Conservation (phyloP, 2,113 vertebrate genomes). For the Paracanthobrama guichenoti region DNA sequence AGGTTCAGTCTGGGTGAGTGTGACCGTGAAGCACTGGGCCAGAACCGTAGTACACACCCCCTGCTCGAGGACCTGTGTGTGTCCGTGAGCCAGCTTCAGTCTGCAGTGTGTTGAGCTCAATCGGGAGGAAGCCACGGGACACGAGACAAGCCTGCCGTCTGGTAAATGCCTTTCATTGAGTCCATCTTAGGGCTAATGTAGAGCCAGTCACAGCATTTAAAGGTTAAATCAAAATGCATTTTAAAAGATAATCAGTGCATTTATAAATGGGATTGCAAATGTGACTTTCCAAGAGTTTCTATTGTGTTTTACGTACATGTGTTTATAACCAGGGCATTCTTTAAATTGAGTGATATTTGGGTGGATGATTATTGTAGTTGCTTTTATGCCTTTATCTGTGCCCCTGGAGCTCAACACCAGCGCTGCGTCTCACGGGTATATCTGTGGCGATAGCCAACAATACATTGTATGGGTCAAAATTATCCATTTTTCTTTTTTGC, state of each 20-base stretch:
- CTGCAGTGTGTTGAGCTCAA: neutral
- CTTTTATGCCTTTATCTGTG: neutral
- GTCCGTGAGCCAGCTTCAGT: neutral
- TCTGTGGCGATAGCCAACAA: too few relatives aligned
- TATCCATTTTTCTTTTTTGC: too few relatives aligned
- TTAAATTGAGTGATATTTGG: neutral
- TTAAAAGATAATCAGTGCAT: neutral
- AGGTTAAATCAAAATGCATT: neutral
- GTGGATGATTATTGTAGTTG: neutral
- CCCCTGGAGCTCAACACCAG: too few relatives aligned
- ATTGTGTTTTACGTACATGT: neutral
- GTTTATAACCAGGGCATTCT: neutral
- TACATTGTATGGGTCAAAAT: too few relatives aligned
- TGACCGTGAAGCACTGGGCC: conserved; percentile 53
- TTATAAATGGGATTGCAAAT: too few relatives aligned
- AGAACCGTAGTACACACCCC: conserved; percentile 47
- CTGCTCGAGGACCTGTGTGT: neutral
- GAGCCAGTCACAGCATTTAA: too few relatives aligned
- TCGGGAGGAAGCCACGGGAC: conserved; percentile 21
- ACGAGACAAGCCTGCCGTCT: neutral
- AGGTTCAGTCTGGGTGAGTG: conserved; percentile 57
- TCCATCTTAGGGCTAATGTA: neutral
- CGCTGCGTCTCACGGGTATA: too few relatives aligned
- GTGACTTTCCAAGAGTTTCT: too few relatives aligned
- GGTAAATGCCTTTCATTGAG: conserved; percentile 43